Evolutionary conservation across 2,797 vertebrate species (phyloP).

Genomic region (Pelobates cultripes): DNA sequence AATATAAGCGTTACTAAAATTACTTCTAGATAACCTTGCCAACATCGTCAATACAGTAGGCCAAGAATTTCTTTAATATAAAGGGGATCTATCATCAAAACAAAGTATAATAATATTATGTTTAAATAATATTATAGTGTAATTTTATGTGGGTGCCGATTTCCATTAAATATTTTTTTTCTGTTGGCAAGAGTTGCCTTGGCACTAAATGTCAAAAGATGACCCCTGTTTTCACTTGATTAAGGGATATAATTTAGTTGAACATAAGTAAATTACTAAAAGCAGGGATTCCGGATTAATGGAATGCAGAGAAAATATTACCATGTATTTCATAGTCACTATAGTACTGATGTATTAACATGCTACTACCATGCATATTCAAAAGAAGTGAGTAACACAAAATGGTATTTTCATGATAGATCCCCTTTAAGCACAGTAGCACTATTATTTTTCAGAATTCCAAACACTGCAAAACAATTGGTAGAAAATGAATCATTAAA

Average conservation of each 20-base stretch:
- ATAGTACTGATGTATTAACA: not conserved
- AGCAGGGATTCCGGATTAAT: not conserved
- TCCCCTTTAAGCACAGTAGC: conserved; percentile 9
- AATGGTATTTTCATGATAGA: conserved; percentile 2
- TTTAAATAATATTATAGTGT: not conserved
- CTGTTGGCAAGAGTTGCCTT: not conserved
- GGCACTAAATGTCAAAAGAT: not conserved
- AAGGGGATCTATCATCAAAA: conserved; percentile 9
- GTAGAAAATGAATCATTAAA: conserved; percentile 47
- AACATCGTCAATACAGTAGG: conserved; percentile 7
- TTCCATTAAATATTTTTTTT: not conserved
- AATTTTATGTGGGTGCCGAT: not conserved
- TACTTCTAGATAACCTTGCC: not conserved
- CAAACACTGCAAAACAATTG: conserved; percentile 38
- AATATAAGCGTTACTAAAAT: conserved; percentile 26
- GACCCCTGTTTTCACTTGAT: not conserved
- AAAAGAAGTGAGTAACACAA: not conserved
- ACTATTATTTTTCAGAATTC: conserved; percentile 12
- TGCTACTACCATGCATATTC: not conserved
- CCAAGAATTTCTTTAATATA: conserved; percentile 1
- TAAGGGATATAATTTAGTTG: not conserved
- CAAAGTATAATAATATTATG: not conserved
- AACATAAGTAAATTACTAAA: not conserved
- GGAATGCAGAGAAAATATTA: not conserved
- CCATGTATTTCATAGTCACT: not conserved